Conservation (phyloP, 2,888 invertebrate genomes). For the Ectemnius lituratus region DNA sequence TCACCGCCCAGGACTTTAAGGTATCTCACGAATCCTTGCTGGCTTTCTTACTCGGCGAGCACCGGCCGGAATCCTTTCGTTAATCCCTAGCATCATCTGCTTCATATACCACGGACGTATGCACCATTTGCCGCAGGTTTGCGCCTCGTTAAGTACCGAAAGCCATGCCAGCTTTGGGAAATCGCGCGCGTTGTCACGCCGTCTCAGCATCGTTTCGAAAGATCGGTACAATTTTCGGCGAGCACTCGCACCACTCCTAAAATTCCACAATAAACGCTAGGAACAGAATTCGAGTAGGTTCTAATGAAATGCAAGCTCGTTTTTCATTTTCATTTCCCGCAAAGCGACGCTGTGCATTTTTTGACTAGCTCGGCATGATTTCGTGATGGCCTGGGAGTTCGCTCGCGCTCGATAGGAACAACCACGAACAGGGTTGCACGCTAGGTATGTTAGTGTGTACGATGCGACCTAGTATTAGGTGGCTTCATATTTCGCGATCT, state of each 20-base stretch:
- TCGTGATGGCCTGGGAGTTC: neutral
- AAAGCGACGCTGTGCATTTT: neutral
- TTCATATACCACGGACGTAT: constrained; percentile 17
- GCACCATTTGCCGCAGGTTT: constrained; percentile 28
- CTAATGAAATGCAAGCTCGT: too few species aligned
- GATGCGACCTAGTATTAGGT: constrained; percentile 4
- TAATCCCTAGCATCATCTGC: constrained; percentile 24
- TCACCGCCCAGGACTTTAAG: too few species aligned
- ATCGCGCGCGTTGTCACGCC: neutral
- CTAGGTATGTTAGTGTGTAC: too few species aligned
- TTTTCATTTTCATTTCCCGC: too few species aligned
- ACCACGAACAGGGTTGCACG: too few species aligned
- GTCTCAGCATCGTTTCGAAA: neutral
- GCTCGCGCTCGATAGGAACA: neutral
- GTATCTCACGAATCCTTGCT: too few species aligned
- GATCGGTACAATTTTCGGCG: neutral
- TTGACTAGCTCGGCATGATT: neutral
- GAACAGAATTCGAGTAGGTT: too few species aligned
- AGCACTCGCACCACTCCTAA: neutral
- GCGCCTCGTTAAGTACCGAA: constrained; percentile 35
- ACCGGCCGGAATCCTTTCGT: constrained; percentile 25
- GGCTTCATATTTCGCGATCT: constrained; percentile 41
- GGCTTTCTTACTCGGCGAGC: constrained; percentile 1
- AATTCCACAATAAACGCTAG: neutral
- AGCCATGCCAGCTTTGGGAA: too few species aligned